phyloP scores from a whole-genome alignment of 2,113 vertebrate genomes.

The Melanostigma gelatinosum region DNA sequence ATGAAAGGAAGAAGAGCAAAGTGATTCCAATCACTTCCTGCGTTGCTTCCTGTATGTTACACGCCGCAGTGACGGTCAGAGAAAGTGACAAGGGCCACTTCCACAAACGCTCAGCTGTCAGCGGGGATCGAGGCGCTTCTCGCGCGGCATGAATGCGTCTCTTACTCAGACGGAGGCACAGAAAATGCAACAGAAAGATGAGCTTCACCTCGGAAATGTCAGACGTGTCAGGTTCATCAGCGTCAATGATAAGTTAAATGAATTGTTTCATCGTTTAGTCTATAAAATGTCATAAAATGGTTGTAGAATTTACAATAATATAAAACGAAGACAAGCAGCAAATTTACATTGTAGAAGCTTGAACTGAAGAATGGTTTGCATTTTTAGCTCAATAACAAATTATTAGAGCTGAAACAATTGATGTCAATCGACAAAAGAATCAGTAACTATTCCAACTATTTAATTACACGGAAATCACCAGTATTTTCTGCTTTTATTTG shows the following conservation, averaged over 20 bases:
- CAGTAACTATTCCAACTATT: background rate
- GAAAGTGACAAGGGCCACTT: conserved; percentile 41
- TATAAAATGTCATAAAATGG: background rate
- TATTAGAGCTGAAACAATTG: background rate
- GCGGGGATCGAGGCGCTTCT: conserved; percentile 12
- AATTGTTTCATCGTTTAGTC: background rate
- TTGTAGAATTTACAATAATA: background rate
- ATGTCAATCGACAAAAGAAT: background rate
- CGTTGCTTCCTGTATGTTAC: background rate
- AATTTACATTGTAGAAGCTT: background rate
- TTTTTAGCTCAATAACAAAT: background rate
- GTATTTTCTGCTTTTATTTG: background rate
- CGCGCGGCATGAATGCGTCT: background rate
- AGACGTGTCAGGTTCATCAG: background rate
- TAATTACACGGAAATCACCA: background rate
- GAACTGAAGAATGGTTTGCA: background rate
- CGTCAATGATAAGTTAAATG: background rate
- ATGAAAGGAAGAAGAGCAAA: conserved; percentile 1
- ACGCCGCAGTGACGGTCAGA: conserved; percentile 25
- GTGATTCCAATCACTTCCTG: background rate
- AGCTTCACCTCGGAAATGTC: background rate
- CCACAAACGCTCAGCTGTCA: conserved; percentile 28
- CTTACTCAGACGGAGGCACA: background rate
- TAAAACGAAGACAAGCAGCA: background rate
- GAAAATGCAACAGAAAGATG: too few relatives aligned